A percentile compares a stretch with the other conserved stretches of the same genome.
Conservation (phyloP, 2,797 vertebrate species). For the Sebastes baramenuke region DNA sequence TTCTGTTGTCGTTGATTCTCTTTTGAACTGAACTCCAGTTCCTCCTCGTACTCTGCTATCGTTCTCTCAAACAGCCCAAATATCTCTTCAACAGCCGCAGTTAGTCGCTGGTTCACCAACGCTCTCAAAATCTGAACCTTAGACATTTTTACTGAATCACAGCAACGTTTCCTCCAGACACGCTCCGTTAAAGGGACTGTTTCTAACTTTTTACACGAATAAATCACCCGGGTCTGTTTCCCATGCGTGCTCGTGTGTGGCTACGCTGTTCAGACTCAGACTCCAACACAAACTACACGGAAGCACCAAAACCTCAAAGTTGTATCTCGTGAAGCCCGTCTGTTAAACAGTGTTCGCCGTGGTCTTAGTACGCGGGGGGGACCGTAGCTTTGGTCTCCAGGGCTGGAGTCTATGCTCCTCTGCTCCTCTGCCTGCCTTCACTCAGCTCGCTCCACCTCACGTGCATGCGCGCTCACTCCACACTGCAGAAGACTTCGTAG, state of each 20-base stretch:
- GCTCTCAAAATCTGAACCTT: neutral
- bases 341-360: accelerated
- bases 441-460: too few relatives aligned
- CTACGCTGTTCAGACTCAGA: too few relatives aligned
- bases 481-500: too few relatives aligned
- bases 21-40: neutral
- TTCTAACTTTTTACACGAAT: too few relatives aligned
- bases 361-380: accelerated
- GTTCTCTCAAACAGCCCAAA: neutral
- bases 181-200: too few relatives aligned
- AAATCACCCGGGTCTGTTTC: too few relatives aligned
- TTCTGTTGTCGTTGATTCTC: neutral
- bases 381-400: too few relatives aligned
- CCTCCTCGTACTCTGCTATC: neutral
- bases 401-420: too few relatives aligned
- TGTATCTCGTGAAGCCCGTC: too few relatives aligned
- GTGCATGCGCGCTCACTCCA: accelerated
- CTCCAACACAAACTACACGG: too few relatives aligned
- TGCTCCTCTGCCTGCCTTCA: too few relatives aligned
- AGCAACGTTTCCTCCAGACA: neutral
- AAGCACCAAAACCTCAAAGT: too few relatives aligned
- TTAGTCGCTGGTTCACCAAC: neutral
- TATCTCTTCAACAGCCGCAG: neutral
- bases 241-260: accelerated
- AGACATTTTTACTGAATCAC: neutral